These are phyloP conservation scores for Antedon mediterranea DNA, from an alignment of 53 echinoderm and acorn worm species.

Conservation along the genomic window DNA sequence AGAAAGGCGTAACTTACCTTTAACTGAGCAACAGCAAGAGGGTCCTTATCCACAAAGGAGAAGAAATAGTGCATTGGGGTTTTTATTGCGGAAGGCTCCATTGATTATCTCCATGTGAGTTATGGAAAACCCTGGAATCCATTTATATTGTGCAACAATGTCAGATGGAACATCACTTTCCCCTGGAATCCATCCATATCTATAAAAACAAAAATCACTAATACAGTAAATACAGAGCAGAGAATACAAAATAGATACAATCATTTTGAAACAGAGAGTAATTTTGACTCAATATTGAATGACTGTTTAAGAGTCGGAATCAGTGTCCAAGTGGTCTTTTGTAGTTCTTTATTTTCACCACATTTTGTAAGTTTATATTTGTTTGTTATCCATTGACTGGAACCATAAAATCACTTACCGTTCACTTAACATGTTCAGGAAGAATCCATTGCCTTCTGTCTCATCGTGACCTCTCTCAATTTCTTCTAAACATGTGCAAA, in stretches of 20 bases:
- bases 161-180: constrained; percentile 51
- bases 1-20: no score
- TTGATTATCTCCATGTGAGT: constrained; percentile 88
- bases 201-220: no score
- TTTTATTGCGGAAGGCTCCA: constrained; percentile 44
- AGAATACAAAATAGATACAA: no score
- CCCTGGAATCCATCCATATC: constrained; percentile 89
- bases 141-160: constrained; percentile 47
- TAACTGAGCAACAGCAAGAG: constrained; percentile 43
- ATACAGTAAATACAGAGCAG: no score
- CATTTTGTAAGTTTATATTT: no score
- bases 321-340: no score
- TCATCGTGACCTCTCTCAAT: constrained; percentile 80
- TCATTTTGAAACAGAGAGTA: no score
- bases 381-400: no score
- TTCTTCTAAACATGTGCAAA: constrained; percentile 87
- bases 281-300: no score
- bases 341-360: no score
- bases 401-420: constrained; percentile 24
- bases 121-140: constrained; percentile 69
- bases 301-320: no score
- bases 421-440: constrained; percentile 81
- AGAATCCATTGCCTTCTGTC: constrained; percentile 79
- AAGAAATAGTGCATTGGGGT: constrained; percentile 67
- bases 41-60: constrained; percentile 49